Percentiles rank a stretch among this genome's conserved stretches.
phyloP scores from a whole-genome alignment of 2,797 vertebrate genomes.

The Orestias chungarensis region DNA sequence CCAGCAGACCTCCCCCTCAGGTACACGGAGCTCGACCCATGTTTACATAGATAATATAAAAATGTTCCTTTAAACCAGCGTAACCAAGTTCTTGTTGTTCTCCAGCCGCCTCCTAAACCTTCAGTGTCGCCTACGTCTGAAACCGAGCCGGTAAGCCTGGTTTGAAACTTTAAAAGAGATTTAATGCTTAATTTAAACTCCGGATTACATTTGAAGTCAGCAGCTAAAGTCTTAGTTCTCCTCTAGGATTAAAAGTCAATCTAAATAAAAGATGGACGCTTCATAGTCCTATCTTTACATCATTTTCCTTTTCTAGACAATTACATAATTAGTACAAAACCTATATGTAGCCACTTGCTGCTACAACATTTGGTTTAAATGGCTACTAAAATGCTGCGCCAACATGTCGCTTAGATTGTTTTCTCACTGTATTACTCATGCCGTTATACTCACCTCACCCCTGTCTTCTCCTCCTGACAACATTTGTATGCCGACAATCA shows the following conservation, averaged over 20 bases:
- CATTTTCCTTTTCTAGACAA: no score
- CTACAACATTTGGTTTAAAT: background rate
- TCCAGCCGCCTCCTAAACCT: conserved; percentile 56
- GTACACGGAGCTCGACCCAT: conserved; percentile 50
- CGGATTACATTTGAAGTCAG: background rate
- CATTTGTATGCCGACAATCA: background rate
- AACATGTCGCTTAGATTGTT: background rate
- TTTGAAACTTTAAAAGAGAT: background rate
- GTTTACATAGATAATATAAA: background rate
- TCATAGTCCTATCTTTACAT: no score
- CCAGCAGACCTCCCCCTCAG: conserved; percentile 57
- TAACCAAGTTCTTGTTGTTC: conserved; percentile 3
- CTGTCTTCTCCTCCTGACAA: background rate
- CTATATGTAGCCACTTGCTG: no score
- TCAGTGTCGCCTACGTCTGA: background rate
- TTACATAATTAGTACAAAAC: no score
- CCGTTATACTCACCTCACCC: no score
- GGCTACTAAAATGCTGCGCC: background rate
- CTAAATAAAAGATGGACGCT: background rate
- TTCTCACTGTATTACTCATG: background rate
- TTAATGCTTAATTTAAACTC: background rate
- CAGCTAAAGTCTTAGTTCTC: background rate
- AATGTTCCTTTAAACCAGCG: background rate
- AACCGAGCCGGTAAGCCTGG: conserved; percentile 44
- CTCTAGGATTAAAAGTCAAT: background rate